Percentiles rank a stretch among this genome's conserved stretches.
Evolutionary conservation across 2,888 invertebrate species (phyloP).

Genomic region (Drosophila mimetica): DNA sequence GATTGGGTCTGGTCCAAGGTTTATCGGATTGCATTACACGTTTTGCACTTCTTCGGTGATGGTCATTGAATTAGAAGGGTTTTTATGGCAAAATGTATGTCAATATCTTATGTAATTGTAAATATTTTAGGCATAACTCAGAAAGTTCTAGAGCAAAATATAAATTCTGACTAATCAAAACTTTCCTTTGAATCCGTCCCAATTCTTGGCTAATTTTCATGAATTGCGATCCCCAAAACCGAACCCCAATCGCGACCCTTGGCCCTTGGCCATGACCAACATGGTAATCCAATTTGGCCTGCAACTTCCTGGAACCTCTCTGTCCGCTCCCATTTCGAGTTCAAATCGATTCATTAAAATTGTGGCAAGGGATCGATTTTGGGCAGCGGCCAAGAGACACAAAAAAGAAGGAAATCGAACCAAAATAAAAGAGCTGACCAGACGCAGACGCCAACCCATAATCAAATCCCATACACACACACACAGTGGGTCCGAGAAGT

Average conservation of each 20-base stretch:
- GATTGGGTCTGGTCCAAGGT: slow-evolving; percentile 3
- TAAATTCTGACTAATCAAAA: neutral
- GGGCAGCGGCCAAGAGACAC: slow-evolving; percentile 49
- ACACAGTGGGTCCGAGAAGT: slow-evolving; percentile 49
- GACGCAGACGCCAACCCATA: slow-evolving; percentile 58
- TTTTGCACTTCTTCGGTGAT: neutral
- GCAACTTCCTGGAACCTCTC: slow-evolving; percentile 67
- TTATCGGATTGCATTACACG: neutral
- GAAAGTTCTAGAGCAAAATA: neutral
- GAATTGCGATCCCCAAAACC: neutral
- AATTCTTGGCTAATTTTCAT: neutral
- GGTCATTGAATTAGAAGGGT: neutral
- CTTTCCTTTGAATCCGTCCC: neutral
- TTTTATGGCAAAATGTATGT: neutral
- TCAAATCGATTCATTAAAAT: slow-evolving; percentile 80
- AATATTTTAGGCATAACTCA: neutral
- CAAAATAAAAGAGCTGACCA: slow-evolving; percentile 48
- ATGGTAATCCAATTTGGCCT: slow-evolving; percentile 74
- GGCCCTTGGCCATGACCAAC: slow-evolving; percentile 48
- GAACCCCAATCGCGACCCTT: slow-evolving; percentile 18
- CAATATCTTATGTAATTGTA: neutral
- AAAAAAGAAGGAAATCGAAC: slow-evolving; percentile 24
- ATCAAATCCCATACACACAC: slow-evolving; percentile 53
- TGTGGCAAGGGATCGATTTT: slow-evolving; percentile 53
- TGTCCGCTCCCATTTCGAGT: slow-evolving; percentile 53